Base-by-base conservation (phyloP, 2,888 invertebrate species). In the Caenorhabditis afra region DNA sequence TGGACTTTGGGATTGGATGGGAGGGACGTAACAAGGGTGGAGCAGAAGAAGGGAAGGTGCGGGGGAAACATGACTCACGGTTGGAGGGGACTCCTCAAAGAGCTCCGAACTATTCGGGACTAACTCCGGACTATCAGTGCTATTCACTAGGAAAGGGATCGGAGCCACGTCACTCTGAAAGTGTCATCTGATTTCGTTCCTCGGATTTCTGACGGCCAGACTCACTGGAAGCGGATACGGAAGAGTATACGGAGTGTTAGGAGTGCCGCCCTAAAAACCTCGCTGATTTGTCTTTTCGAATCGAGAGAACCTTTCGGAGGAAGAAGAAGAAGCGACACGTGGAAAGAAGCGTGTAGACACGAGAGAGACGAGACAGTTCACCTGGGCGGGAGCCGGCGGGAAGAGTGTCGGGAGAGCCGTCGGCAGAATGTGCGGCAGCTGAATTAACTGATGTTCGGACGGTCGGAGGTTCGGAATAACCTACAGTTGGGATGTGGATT, bases 161-260 rank as follows among this genome's bases (percentile, higher is more conserved):
- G 65, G 71, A 0, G 50, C 62, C 12, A 71, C 29, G 47, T 73
- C 65, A 50, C 57, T 73, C 73, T 73, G 73, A 50, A 73, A 70
- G 16, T 18, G 18, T 12, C 37, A n/a, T 16, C 11, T 37, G 7
- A 8, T 37, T 41, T 41, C 12, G 41, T 41, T 41, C n/a, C 7
- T 29, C 29, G 29, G 29, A 29, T 29, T 29, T 7, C 29, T 3
- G 7, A 7, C 29, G 29, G 29, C 7, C 4, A 11, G 18, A 61
- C 70, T 74, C 59, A 66, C 65, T 45, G 52, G 66, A 22, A 58
- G 44, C 1, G 73, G 73, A 45, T 58, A 73, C 45, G 73, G 73
- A 45, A 73, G 52, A 64, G 58, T 64, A 49, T 59, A 73, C 20
- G 73, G 73, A n/a, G 73, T 73, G 16, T 58, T 57, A n/a, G 52